phyloP scores from a whole-genome alignment of 2,888 invertebrate species.

The Ctena decussata region DNA sequence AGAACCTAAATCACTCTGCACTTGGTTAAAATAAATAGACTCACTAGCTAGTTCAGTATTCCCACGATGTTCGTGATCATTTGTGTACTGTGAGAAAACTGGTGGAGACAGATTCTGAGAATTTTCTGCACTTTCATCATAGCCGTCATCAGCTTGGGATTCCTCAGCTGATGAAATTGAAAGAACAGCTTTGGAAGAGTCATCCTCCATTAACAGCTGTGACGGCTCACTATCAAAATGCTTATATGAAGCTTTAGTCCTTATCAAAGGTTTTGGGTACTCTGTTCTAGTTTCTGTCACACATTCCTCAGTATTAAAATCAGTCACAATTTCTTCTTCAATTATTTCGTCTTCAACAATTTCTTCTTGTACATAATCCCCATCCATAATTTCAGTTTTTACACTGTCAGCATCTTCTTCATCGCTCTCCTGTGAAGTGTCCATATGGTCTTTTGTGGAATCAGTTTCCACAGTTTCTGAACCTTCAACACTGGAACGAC shows the following conservation, averaged over 20 bases:
- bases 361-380: background rate
- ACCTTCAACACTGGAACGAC: slow-evolving; percentile 37
- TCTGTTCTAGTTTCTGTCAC: background rate
- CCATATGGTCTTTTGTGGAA: background rate
- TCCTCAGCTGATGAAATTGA: slow-evolving; percentile 58
- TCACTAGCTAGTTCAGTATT: slow-evolving; percentile 57
- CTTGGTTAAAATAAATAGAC: slow-evolving; percentile 36
- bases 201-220: slow-evolving; percentile 20
- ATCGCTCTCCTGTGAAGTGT: slow-evolving; percentile 5
- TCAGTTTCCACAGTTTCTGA: background rate
- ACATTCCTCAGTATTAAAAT: background rate
- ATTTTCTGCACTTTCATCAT: slow-evolving; percentile 22
- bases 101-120: background rate
- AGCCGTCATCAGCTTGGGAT: slow-evolving; percentile 36
- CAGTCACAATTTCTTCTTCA: slow-evolving; percentile 74
- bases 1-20: background rate
- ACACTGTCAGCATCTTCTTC: slow-evolving; percentile 1
- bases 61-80: slow-evolving; percentile 1
- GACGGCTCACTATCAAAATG: background rate
- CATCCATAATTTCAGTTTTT: background rate
- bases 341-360: slow-evolving; percentile 28
- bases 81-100: background rate
- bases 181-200: slow-evolving; percentile 43
- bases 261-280: background rate
- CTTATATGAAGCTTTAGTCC: slow-evolving; percentile 5